A percentile compares a stretch with the other conserved stretches of the same genome.
These are phyloP conservation scores for Lithophane semibrunnea DNA, from an alignment of 2,888 invertebrate species.

Conservation along the genomic window DNA sequence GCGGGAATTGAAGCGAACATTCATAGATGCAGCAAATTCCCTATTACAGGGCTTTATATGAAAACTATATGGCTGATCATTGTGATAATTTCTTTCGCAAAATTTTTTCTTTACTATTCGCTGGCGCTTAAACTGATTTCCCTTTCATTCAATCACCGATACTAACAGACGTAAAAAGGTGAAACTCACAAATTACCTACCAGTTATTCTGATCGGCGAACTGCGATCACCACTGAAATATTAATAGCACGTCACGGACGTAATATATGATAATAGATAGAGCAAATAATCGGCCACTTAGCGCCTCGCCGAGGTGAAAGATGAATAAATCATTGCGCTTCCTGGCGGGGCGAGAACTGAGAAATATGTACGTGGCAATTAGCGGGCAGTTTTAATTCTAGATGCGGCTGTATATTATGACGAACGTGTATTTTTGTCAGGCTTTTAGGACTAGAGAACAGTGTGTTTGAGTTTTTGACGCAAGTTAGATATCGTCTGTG, in stretches of 20 bases:
- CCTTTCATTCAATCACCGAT: constrained; percentile 3
- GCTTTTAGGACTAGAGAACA: neutral
- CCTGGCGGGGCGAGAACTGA: constrained; percentile 55
- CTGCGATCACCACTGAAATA: constrained; percentile 60
- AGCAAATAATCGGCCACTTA: constrained; percentile 65
- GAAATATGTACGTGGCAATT: constrained; percentile 63
- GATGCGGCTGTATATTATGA: constrained; percentile 31
- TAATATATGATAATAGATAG: constrained; percentile 68
- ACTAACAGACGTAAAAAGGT: constrained; percentile 30
- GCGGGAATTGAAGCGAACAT: neutral
- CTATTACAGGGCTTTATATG: neutral
- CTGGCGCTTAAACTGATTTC: neutral
- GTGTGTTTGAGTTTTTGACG: neutral
- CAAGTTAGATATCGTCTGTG: no score
- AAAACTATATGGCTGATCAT: neutral
- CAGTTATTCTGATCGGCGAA: constrained; percentile 52
- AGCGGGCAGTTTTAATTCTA: constrained; percentile 62
- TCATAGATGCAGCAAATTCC: neutral
- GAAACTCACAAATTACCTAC: constrained; percentile 28
- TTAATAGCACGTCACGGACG: constrained; percentile 61
- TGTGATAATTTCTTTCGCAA: neutral
- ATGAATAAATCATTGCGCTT: constrained; percentile 65
- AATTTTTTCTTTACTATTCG: neutral
- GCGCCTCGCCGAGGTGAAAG: constrained; percentile 64
- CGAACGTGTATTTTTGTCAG: neutral